These are phyloP conservation scores for Vannuccia rotundouncinata DNA, from an alignment of 2,888 invertebrate genomes.

Conservation along the genomic window DNA sequence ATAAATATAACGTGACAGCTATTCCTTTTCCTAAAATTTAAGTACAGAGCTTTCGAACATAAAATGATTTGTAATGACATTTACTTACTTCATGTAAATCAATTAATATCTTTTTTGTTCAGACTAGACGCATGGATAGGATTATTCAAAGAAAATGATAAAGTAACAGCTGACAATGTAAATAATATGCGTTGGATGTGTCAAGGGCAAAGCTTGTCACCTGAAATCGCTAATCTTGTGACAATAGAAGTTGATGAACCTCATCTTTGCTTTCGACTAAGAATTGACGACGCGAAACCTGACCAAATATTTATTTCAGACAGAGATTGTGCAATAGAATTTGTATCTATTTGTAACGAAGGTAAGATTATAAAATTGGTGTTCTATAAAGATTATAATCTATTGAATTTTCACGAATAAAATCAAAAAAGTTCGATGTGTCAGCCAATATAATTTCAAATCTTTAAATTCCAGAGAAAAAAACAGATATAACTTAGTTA, in stretches of 20 bases:
- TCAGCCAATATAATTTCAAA: too few relatives aligned
- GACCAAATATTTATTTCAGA: not conserved
- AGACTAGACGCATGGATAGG: not conserved
- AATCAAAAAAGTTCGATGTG: too few relatives aligned
- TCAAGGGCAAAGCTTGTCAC: not conserved
- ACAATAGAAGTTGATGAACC: not conserved
- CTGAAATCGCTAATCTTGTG: not conserved
- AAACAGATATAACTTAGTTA: too few relatives aligned
- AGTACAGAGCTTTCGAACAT: too few relatives aligned
- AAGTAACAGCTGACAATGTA: not conserved
- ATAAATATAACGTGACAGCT: too few relatives aligned
- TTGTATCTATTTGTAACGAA: not conserved
- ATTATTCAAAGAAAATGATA: not conserved
- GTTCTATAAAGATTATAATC: too few relatives aligned
- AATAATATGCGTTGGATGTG: not conserved
- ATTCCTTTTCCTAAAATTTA: too few relatives aligned
- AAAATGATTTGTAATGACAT: too few relatives aligned
- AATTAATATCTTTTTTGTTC: too few relatives aligned
- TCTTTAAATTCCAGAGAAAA: too few relatives aligned
- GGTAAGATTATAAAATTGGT: not conserved
- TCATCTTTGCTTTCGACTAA: not conserved
- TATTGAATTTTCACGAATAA: too few relatives aligned
- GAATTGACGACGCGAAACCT: not conserved
- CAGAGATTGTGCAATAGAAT: not conserved
- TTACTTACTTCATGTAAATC: too few relatives aligned